These are phyloP conservation scores for Caenorhabditis panamensis DNA, from an alignment of 2,888 invertebrate genomes.

Conservation along the genomic window DNA sequence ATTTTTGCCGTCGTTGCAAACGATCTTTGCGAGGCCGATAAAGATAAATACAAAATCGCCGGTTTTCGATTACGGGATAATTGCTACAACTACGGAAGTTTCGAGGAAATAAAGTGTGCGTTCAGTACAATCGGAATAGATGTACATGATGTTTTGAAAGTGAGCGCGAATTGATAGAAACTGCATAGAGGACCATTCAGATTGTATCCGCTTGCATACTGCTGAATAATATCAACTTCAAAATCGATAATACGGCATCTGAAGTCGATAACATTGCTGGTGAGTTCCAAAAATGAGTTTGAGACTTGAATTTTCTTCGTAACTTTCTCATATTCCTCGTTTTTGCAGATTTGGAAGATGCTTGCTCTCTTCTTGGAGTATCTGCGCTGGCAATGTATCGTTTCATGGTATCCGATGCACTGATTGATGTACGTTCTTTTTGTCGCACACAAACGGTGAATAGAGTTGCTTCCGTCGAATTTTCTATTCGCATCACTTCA, in stretches of 20 bases:
- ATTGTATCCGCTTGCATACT: conserved; percentile 65
- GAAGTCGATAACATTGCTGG: conserved; percentile 67
- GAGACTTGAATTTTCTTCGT: too few species aligned
- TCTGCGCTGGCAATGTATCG: conserved; percentile 65
- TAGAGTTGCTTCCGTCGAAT: too few species aligned
- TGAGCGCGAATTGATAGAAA: background rate
- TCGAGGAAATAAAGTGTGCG: conserved; percentile 59
- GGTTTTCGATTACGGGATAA: conserved; percentile 67
- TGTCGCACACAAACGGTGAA: too few species aligned
- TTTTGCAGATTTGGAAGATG: conserved; percentile 66
- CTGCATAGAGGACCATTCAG: conserved; percentile 8
- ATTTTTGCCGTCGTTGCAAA: conserved; percentile 67
- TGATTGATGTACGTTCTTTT: conserved; percentile 31
- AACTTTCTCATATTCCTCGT: background rate
- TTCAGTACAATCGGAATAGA: conserved; percentile 56
- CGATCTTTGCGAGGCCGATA: conserved; percentile 63
- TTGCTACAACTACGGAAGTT: conserved; percentile 59
- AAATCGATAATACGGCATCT: conserved; percentile 40
- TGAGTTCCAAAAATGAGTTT: background rate
- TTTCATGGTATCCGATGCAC: conserved; percentile 54
- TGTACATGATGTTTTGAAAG: conserved; percentile 56
- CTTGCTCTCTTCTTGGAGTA: conserved; percentile 58
- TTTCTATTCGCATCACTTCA: too few species aligned
- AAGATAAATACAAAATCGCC: conserved; percentile 60
- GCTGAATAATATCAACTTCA: conserved; percentile 65